Evolutionary conservation across 2,888 invertebrate species (phyloP).

Genomic region (Caradrina kadenii): DNA sequence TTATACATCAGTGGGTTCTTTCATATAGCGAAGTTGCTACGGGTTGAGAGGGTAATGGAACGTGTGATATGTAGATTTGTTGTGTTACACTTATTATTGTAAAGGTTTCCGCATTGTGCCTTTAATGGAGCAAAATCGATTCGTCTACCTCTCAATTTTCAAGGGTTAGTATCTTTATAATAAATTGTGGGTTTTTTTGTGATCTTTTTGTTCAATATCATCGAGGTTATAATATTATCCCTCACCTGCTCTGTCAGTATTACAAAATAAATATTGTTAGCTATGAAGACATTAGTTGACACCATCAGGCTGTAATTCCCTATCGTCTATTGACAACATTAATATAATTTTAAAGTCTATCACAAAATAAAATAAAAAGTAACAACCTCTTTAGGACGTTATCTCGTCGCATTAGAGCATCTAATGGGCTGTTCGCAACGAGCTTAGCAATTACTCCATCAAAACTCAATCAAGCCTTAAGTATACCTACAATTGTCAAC

Average conservation of each 20-base stretch:
- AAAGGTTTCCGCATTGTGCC: slow-evolving; percentile 70
- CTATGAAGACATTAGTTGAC: background rate
- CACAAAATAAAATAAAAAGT: slow-evolving; percentile 46
- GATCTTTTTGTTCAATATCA: slow-evolving; percentile 42
- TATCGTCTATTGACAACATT: slow-evolving; percentile 20
- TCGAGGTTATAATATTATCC: slow-evolving; percentile 2
- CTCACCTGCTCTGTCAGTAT: background rate
- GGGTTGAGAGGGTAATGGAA: slow-evolving; percentile 77
- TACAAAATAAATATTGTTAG: background rate
- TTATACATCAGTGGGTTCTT: slow-evolving; percentile 16
- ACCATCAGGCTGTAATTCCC: background rate
- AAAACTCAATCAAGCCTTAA: slow-evolving; percentile 46
- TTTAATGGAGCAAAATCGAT: slow-evolving; percentile 75
- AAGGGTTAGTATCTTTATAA: slow-evolving; percentile 61
- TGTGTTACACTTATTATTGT: slow-evolving; percentile 78
- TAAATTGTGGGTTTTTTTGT: slow-evolving; percentile 46
- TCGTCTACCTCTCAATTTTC: slow-evolving; percentile 69
- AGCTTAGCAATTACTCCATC: slow-evolving; percentile 42
- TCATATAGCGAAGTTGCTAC: slow-evolving; percentile 61
- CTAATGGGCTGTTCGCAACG: slow-evolving; percentile 37
- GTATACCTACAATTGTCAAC: slow-evolving; percentile 31
- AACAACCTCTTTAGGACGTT: slow-evolving; percentile 32
- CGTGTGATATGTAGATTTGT: slow-evolving; percentile 84
- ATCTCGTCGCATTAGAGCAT: slow-evolving; percentile 38
- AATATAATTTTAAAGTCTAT: slow-evolving; percentile 43